Base-by-base conservation (phyloP, 1,140 invertebrate genomes). In the Drosophila watanabei region DNA sequence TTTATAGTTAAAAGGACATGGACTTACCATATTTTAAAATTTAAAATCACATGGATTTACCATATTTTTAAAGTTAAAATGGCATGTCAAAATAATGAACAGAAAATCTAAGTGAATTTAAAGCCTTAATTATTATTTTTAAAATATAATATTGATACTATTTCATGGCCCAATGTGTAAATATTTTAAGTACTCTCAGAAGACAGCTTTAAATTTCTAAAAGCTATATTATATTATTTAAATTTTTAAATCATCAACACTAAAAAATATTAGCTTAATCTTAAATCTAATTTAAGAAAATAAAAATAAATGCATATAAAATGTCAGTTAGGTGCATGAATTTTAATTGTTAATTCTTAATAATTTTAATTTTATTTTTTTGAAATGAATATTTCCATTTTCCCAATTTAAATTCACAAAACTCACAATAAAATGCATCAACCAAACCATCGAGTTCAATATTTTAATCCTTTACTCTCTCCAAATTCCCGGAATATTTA, bases 1-100 rank as follows among this genome's bases (percentile, higher is more conserved):
- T 30, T 11, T 11, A 11, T 0, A 32, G 1, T 6, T 30, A 51
- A n/a, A 11, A 30, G 0, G 0, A 11, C 5, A 13, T 13, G 5
- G n/a, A n/a, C n/a, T n/a, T n/a, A n/a, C n/a, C n/a, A n/a, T n/a
- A n/a, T n/a, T n/a, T n/a, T n/a, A n/a, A n/a, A n/a, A n/a, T n/a
- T n/a, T n/a, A n/a, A n/a, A n/a, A n/a, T n/a, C n/a, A 11, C 5
- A 13, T 13, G 24, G 24, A 24, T 24, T 24, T 24, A 24, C 3
- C 24, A 24, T 24, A 24, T 24, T 24, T 24, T 2, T 24, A 24
- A 24, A 24, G 24, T 24, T 2, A 24, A 24, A 24, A n/a, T n/a
- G n/a, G n/a, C n/a, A 14, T 14, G 13, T 4, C 16, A n/a, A 10
- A 11, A 32, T 11, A 51, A n/a, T n/a, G 9, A 5, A 24, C 4